Evolutionary conservation across 2,797 vertebrate species (phyloP).

Genomic region (Enteromius unitaeniatus): DNA sequence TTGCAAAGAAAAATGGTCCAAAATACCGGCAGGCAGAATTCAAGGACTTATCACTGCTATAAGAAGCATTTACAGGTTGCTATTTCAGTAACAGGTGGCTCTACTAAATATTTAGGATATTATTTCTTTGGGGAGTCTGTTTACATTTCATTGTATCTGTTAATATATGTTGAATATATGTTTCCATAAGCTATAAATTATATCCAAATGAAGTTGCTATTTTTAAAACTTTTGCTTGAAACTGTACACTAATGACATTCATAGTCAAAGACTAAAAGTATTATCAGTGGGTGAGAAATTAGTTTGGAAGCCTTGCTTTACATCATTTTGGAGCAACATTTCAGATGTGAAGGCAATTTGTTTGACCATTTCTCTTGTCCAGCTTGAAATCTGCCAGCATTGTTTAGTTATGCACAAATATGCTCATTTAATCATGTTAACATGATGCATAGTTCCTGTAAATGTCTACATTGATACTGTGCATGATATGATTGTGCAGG

Average conservation of each 20-base stretch:
- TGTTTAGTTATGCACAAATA: conserved; percentile 38
- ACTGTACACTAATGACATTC: background rate
- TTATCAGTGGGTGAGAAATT: background rate
- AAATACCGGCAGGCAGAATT: no score
- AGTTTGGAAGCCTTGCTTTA: background rate
- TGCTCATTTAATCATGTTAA: conserved; percentile 42
- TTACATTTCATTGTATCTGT: no score
- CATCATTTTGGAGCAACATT: background rate
- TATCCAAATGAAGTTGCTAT: no score
- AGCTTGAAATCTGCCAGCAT: conserved; percentile 2
- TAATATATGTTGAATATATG: no score
- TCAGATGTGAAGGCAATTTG: conserved; percentile 1
- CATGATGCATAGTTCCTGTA: conserved; percentile 26
- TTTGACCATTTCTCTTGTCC: conserved; percentile 2
- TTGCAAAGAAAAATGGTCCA: no score
- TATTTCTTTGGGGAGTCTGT: no score
- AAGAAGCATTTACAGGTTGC: no score
- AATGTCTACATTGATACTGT: conserved; percentile 13
- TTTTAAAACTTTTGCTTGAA: no score
- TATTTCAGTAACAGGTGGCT: no score
- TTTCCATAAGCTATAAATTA: no score
- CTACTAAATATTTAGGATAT: no score
- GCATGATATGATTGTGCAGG: conserved; percentile 25
- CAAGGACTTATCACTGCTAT: no score
- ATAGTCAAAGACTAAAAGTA: background rate